phyloP scores from a whole-genome alignment of 2,797 vertebrate species.

The Pempheris klunzingeri region DNA sequence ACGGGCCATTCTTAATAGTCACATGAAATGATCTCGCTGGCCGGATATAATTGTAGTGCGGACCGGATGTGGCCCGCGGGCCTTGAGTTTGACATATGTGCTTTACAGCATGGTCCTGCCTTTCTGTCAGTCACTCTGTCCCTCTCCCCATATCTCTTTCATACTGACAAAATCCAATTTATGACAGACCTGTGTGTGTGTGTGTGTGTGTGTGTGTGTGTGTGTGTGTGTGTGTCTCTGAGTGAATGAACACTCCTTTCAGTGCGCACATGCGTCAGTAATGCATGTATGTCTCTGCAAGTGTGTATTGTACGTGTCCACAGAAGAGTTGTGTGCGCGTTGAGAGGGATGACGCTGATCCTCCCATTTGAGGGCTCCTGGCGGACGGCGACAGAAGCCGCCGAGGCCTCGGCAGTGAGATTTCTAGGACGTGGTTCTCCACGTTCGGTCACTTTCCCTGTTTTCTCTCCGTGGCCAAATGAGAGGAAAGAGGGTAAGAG shows the following conservation, averaged over 20 bases:
- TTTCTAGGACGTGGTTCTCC: slow-evolving; percentile 77
- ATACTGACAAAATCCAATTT: slow-evolving; percentile 74
- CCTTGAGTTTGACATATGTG: no score
- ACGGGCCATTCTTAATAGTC: no score
- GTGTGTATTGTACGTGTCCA: slow-evolving; percentile 13
- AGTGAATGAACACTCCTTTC: background rate
- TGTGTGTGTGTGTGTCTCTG: slow-evolving; percentile 10
- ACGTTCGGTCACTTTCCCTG: slow-evolving; percentile 75
- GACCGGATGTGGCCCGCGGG: no score
- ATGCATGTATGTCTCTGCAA: slow-evolving; percentile 26
- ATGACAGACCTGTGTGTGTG: slow-evolving; percentile 66
- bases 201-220: slow-evolving; percentile 37
- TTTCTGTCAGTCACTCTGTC: slow-evolving; percentile 41
- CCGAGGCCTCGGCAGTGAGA: slow-evolving; percentile 73
- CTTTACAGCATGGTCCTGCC: slow-evolving; percentile 33
- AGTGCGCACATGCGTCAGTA: background rate
- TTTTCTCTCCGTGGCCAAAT: slow-evolving; percentile 48
- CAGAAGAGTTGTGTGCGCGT: slow-evolving; percentile 7
- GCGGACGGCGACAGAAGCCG: slow-evolving; percentile 83
- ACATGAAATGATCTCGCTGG: no score
- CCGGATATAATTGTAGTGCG: no score
- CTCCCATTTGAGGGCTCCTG: slow-evolving; percentile 74
- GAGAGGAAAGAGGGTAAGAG: slow-evolving; percentile 8
- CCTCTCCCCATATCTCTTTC: slow-evolving; percentile 47
- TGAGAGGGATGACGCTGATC: slow-evolving; percentile 76